Percentiles rank a stretch among this genome's conserved stretches.
Evolutionary conservation across 1,140 invertebrate species (phyloP).

Genomic region (Sycobia sp.): DNA sequence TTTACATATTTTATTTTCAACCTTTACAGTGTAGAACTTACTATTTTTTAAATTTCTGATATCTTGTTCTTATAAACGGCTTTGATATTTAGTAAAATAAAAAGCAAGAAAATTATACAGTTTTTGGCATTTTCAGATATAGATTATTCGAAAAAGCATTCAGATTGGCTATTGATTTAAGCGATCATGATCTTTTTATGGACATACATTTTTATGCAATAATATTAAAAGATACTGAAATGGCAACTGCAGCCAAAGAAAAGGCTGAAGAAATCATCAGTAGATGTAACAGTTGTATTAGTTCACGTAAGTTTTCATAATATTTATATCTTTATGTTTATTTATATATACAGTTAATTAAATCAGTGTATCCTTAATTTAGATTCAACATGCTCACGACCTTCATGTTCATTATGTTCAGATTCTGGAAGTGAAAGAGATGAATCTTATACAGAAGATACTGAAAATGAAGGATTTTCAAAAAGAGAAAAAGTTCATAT

Average conservation of each 20-base stretch:
- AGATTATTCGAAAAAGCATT: conserved; percentile 84
- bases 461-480: conserved; percentile 49
- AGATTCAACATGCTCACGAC: conserved; percentile 66
- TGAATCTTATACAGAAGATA: conserved; percentile 55
- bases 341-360: too few species aligned
- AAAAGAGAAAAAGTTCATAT: conserved; percentile 44
- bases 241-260: conserved; percentile 76
- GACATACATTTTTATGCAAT: conserved; percentile 82
- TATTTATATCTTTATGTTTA: background rate
- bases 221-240: conserved; percentile 69
- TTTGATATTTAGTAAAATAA: too few species aligned
- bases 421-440: conserved; percentile 59
- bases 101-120: too few species aligned
- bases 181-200: conserved; percentile 81
- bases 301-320: conserved; percentile 55
- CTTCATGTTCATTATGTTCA: conserved; percentile 63
- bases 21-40: too few species aligned
- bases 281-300: conserved; percentile 64
- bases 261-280: conserved; percentile 73
- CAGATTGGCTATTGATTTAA: conserved; percentile 82
- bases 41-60: too few species aligned
- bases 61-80: too few species aligned
- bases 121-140: conserved; percentile 71
- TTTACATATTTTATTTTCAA: conserved; percentile 26
- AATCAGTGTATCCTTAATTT: conserved; percentile 15